Base-by-base conservation (phyloP, 2,888 invertebrate species). In the Hyles lineata region DNA sequence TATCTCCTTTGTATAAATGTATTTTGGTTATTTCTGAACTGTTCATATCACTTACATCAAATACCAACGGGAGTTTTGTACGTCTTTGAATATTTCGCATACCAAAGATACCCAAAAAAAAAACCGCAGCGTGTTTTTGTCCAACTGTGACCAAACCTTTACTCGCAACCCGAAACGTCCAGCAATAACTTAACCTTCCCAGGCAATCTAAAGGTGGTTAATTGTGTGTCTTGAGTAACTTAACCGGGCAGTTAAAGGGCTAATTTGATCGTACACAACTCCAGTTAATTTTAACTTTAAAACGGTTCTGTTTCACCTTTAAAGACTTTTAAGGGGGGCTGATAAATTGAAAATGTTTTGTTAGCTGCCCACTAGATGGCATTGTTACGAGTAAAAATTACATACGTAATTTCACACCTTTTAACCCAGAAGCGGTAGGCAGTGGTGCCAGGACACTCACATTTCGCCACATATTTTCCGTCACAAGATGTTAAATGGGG, bases 321-420 rank as follows among this genome's bases (percentile, higher is more conserved):
- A 76, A 75, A 74, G 76, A 55, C 55, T 55, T 6, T 55, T 55
- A 55, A 19, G 55, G 55, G 0, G n/a, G 19, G n/a, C n/a, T 55
- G 17, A 55, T 55, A 55, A n/a, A 55, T 55, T 43, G n/a, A n/a
- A 55, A 55, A n/a, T 55, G 19, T n/a, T 55, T 55, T 55, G 17
- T n/a, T 43, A 35, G 35, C 11, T 43, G 43, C 15, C 43, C 43
- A 43, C 43, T 76, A 60, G n/a, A 60, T 15, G 25, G 50, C 76
- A 60, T 78, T 83, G 77, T 76, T 70, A 55, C 74, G 25, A 63
- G 70, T 80, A 83, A 80, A 81, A 79, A 11, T 43, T 43, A 35
- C 2, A 29, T n/a, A n/a, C n/a, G n/a, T n/a, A n/a, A n/a, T n/a
- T n/a, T n/a, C n/a, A n/a, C n/a, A n/a, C n/a, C n/a, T n/a, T n/a